Percentiles rank a stretch among this genome's conserved stretches.
Conservation (phyloP, 2,113 vertebrate species). For the Conger conger region DNA sequence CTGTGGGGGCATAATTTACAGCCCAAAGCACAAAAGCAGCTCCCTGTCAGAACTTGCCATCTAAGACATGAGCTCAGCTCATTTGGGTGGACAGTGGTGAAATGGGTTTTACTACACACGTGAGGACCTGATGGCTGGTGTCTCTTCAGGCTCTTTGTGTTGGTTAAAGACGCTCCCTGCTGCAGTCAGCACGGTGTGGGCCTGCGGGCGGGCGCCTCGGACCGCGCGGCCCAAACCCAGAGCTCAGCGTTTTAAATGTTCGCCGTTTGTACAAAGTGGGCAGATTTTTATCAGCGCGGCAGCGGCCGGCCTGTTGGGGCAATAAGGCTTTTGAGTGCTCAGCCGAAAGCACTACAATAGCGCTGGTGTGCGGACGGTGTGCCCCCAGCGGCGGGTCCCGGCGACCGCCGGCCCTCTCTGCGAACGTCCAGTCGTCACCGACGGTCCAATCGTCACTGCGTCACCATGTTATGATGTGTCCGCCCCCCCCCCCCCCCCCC, state of each 20-base stretch:
- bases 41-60: no score
- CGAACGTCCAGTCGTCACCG: no score
- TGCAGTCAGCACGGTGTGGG: constrained; percentile 34
- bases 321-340: constrained; percentile 75
- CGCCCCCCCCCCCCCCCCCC: not conserved
- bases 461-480: no score
- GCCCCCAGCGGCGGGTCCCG: constrained; percentile 47
- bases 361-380: constrained; percentile 67
- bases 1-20: not conserved
- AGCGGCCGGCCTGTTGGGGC: constrained; percentile 62
- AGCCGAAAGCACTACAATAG: constrained; percentile 71
- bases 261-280: constrained; percentile 69
- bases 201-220: constrained; percentile 48
- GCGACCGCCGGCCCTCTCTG: constrained; percentile 46
- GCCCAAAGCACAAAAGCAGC: not conserved
- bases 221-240: constrained; percentile 55
- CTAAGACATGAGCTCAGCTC: not conserved
- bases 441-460: no score
- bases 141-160: constrained; percentile 35
- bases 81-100: not conserved
- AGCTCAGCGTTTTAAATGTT: constrained; percentile 76
- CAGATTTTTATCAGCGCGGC: constrained; percentile 79
- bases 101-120: no score
- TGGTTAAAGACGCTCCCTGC: constrained; percentile 8
- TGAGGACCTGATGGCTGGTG: not conserved